These are phyloP conservation scores for Aphodius sticticus DNA, from an alignment of 2,888 invertebrate species.

Conservation along the genomic window DNA sequence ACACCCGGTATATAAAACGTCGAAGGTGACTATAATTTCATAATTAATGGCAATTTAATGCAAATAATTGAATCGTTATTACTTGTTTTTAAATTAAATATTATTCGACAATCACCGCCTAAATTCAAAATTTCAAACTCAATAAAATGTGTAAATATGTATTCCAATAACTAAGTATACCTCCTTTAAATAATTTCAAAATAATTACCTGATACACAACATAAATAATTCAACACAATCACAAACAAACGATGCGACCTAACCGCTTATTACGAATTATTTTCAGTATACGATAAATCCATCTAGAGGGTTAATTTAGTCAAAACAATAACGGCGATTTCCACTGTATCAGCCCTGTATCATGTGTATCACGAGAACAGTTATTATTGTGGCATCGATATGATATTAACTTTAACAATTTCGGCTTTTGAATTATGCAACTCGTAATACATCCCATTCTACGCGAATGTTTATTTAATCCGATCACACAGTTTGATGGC, in stretches of 20 bases:
- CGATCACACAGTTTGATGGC: not conserved
- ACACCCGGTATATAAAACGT: too few relatives aligned
- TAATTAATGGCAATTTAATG: too few relatives aligned
- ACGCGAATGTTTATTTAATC: not conserved
- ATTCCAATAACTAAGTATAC: too few relatives aligned
- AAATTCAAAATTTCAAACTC: too few relatives aligned
- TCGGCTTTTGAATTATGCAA: constrained; percentile 4
- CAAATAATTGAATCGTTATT: too few relatives aligned
- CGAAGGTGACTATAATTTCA: too few relatives aligned
- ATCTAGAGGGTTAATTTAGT: not conserved
- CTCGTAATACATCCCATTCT: not conserved
- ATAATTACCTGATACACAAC: too few relatives aligned
- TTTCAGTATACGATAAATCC: not conserved
- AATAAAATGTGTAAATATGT: too few relatives aligned
- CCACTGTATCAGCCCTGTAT: not conserved
- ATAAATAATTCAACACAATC: too few relatives aligned
- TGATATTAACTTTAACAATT: not conserved
- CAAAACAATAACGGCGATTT: not conserved
- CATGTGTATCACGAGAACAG: not conserved
- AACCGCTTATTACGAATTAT: not conserved
- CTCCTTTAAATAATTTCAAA: too few relatives aligned
- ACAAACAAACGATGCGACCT: not conserved
- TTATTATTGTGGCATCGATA: not conserved
- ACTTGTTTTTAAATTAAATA: too few relatives aligned
- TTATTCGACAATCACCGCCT: too few relatives aligned